Evolutionary conservation across 2,797 vertebrate species (phyloP).

Genomic region (Lacerta bilineata): DNA sequence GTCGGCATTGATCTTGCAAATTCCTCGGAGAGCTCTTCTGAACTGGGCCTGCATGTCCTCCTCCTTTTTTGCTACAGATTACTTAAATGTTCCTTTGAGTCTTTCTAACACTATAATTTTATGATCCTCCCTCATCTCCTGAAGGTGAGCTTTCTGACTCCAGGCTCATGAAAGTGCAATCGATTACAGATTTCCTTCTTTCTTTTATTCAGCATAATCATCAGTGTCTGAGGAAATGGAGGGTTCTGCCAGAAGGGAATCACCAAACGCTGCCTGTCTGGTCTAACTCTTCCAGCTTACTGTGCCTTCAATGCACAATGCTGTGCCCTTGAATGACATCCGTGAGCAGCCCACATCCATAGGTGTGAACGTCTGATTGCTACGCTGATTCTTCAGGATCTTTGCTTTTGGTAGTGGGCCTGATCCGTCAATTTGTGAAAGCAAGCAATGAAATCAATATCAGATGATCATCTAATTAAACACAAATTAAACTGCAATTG

Average conservation of each 20-base stretch:
- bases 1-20: too few relatives aligned
- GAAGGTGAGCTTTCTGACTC: too few relatives aligned
- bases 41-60: too few relatives aligned
- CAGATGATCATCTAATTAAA: too few relatives aligned
- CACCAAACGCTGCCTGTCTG: neutral
- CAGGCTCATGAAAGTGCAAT: too few relatives aligned
- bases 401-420: neutral
- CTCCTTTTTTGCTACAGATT: too few relatives aligned
- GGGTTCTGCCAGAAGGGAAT: neutral
- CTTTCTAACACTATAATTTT: too few relatives aligned
- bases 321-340: neutral
- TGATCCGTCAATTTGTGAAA: neutral
- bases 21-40: too few relatives aligned
- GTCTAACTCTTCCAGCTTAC: neutral
- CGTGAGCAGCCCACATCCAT: neutral
- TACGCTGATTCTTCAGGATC: neutral
- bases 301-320: neutral
- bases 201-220: neutral
- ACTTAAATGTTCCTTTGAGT: too few relatives aligned
- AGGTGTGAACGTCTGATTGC: rapidly evolving
- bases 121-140: too few relatives aligned
- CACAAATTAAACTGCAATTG: too few relatives aligned
- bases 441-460: neutral
- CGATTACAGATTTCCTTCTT: neutral
- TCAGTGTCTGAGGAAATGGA: neutral